Percentiles rank a stretch among this genome's conserved stretches.
phyloP scores from a whole-genome alignment of 2,888 invertebrate species.

The Ectemnius lituratus region DNA sequence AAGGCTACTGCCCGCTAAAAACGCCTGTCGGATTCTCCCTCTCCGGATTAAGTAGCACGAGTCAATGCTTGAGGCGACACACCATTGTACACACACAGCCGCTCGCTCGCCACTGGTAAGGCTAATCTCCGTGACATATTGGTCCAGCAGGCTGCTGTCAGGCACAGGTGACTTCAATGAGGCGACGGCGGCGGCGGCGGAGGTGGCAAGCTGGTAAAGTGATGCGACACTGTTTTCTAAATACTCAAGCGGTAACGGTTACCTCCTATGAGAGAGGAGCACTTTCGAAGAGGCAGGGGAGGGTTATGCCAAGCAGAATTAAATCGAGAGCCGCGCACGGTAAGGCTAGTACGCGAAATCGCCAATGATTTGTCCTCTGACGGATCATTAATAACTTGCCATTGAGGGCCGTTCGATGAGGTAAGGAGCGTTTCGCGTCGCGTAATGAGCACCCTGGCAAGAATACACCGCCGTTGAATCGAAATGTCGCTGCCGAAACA shows the following conservation, averaged over 20 bases:
- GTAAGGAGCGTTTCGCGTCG: background rate
- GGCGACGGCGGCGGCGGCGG: background rate
- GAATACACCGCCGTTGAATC: background rate
- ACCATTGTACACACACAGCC: background rate
- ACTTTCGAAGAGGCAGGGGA: background rate
- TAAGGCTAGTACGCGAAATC: background rate
- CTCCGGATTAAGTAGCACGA: constrained; percentile 9
- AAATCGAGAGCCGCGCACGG: background rate
- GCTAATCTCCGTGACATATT: background rate
- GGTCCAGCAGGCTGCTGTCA: background rate
- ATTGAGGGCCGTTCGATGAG: background rate
- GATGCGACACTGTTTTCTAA: constrained; percentile 6
- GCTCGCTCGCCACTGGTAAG: background rate
- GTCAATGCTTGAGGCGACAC: constrained; percentile 1
- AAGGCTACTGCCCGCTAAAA: background rate
- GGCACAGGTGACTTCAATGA: background rate
- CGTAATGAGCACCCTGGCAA: background rate
- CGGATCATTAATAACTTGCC: constrained; percentile 1
- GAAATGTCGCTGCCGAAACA: constrained; percentile 1
- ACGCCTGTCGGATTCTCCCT: constrained; percentile 21
- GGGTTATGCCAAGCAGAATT: background rate
- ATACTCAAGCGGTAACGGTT: constrained; percentile 6
- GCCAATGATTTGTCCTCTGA: constrained; percentile 1
- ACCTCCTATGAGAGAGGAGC: background rate
- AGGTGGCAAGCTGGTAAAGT: background rate